A percentile compares a stretch with the other conserved stretches of the same genome.
Conservation (phyloP, 2,888 invertebrate species). For the Platycnemis pennipes region DNA sequence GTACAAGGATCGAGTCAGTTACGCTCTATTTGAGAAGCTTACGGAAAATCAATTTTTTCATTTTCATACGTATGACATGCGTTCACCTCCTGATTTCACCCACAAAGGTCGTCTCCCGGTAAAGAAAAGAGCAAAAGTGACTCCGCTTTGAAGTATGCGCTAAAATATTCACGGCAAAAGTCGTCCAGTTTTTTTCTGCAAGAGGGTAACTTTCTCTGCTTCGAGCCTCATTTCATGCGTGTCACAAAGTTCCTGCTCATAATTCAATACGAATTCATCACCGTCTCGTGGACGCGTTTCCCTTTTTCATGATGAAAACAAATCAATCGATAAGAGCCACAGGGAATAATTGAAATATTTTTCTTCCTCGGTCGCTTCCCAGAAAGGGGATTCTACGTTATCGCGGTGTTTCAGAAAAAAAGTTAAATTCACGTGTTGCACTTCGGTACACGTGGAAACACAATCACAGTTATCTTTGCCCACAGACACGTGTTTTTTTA, state of each 20-base stretch:
- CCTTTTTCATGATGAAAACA: background rate
- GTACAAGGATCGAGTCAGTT: too few relatives aligned
- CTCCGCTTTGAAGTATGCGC: background rate
- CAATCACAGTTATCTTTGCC: too few relatives aligned
- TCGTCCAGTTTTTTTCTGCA: background rate
- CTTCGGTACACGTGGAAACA: too few relatives aligned
- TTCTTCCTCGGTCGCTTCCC: too few relatives aligned
- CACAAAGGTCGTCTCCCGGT: background rate
- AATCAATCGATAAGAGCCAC: background rate
- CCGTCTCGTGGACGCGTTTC: background rate
- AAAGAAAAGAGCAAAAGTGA: too few relatives aligned
- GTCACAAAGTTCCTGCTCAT: background rate
- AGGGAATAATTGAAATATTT: background rate
- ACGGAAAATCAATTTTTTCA: too few relatives aligned
- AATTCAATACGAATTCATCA: background rate
- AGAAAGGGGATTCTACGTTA: too few relatives aligned
- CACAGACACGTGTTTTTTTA: too few relatives aligned
- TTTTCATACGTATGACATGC: background rate
- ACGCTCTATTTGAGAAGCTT: too few relatives aligned
- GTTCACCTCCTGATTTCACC: background rate
- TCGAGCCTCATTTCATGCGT: background rate
- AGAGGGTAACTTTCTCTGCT: background rate
- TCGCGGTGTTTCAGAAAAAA: too few relatives aligned
- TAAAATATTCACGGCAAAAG: background rate
- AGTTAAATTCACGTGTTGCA: too few relatives aligned